These are phyloP conservation scores for Pyralis farinalis DNA, from an alignment of 2,888 invertebrate genomes.

Conservation along the genomic window DNA sequence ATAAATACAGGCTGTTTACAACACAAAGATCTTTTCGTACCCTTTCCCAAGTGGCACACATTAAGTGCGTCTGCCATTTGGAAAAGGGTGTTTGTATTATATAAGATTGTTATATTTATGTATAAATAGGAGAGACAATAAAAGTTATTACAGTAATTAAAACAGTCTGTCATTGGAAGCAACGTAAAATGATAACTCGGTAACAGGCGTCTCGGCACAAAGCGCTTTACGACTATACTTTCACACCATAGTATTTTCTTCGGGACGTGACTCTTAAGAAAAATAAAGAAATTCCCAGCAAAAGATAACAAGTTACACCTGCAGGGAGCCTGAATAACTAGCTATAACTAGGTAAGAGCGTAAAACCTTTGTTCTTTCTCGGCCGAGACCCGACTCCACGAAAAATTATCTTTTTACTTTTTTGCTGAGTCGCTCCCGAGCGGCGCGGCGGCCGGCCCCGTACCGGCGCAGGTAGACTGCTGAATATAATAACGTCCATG, in stretches of 20 bases:
- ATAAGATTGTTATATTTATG: too few species aligned
- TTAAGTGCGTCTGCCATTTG: too few species aligned
- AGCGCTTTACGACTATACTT: constrained; percentile 38
- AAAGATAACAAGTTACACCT: constrained; percentile 73
- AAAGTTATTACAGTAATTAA: too few species aligned
- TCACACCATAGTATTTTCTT: constrained; percentile 44
- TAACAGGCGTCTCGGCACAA: constrained; percentile 27
- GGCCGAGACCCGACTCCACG: constrained; percentile 58
- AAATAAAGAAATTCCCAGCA: constrained; percentile 58
- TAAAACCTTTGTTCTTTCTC: constrained; percentile 73
- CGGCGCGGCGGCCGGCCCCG: constrained; percentile 50
- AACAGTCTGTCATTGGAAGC: too few species aligned
- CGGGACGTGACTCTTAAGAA: constrained; percentile 32
- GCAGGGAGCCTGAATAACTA: constrained; percentile 63
- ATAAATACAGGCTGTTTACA: too few species aligned
- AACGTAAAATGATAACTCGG: constrained; percentile 23
- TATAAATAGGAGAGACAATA: too few species aligned
- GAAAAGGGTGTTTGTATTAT: too few species aligned
- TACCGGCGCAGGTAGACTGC: constrained; percentile 65
- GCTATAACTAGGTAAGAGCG: constrained; percentile 67
- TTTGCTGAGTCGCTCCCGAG: constrained; percentile 63
- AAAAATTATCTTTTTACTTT: constrained; percentile 75
- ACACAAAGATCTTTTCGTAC: too few species aligned
- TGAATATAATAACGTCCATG: constrained; percentile 54
- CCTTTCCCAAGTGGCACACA: too few species aligned